phyloP scores from a whole-genome alignment of 2,888 invertebrate genomes.

The Chydorus sphaericus region DNA sequence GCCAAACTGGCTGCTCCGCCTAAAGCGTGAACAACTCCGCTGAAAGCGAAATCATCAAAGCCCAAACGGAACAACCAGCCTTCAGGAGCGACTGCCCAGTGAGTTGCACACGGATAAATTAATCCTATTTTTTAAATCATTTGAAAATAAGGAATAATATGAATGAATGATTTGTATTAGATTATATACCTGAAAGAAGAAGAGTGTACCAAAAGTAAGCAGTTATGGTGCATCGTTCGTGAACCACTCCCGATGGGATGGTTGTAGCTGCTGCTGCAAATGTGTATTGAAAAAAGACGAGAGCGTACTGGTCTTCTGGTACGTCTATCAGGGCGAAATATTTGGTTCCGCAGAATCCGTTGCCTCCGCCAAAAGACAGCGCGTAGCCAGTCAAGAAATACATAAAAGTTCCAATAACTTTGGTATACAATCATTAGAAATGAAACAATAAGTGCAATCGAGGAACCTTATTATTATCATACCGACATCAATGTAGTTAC shows the following conservation, averaged over 20 bases:
- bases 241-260: constrained; percentile 38
- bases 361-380: constrained; percentile 31
- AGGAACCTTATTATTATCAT: constrained; percentile 17
- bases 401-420: constrained; percentile 24
- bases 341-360: constrained; percentile 25
- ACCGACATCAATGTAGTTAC: constrained; percentile 36
- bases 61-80: constrained; percentile 30
- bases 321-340: constrained; percentile 23
- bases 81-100: constrained; percentile 33
- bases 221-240: constrained; percentile 37
- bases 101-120: constrained; percentile 33
- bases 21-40: constrained; percentile 35
- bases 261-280: constrained; percentile 41
- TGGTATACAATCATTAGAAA: background rate
- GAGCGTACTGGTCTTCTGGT: constrained; percentile 21
- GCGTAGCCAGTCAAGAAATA: constrained; percentile 35
- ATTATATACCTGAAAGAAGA: constrained; percentile 35
- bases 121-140: constrained; percentile 26
- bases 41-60: constrained; percentile 37
- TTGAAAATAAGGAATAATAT: background rate
- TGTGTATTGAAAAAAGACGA: constrained; percentile 38
- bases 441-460: background rate
- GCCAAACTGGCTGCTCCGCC: constrained; percentile 30
- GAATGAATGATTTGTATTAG: background rate
- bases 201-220: constrained; percentile 38